Conservation (phyloP, 2,797 vertebrate species). For the Spheniscus humboldti region DNA sequence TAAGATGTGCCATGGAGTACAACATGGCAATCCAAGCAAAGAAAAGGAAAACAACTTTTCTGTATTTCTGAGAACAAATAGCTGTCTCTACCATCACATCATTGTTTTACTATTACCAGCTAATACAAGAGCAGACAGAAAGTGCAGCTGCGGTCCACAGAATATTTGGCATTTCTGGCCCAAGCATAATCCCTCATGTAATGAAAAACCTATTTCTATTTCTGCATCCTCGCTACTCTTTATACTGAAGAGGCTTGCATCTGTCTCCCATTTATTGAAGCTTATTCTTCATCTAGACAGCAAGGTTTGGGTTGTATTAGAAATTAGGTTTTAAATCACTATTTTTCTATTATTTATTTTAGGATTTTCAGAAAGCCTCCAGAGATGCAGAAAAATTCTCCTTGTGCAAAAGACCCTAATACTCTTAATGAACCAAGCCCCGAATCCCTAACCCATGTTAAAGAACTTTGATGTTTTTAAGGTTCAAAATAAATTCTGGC, state of each 20-base stretch:
- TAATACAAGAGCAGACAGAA: slow-evolving; percentile 78
- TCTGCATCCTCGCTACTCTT: slow-evolving; percentile 77
- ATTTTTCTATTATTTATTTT: slow-evolving; percentile 82
- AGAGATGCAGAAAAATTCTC: slow-evolving; percentile 59
- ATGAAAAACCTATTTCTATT: slow-evolving; percentile 83
- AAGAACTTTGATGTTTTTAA: not conserved
- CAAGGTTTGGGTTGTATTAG: slow-evolving; percentile 76
- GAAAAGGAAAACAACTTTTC: slow-evolving; percentile 64
- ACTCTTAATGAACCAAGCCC: slow-evolving; percentile 29
- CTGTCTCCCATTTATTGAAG: slow-evolving; percentile 80
- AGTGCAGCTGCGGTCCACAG: slow-evolving; percentile 81
- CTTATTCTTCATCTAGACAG: slow-evolving; percentile 81
- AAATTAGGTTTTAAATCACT: slow-evolving; percentile 81
- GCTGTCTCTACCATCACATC: slow-evolving; percentile 73
- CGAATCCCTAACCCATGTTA: not conserved
- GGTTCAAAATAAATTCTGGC: not conserved
- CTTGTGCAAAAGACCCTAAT: slow-evolving; percentile 36
- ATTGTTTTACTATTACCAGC: slow-evolving; percentile 84
- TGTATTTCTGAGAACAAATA: slow-evolving; percentile 73
- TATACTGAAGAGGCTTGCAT: slow-evolving; percentile 75
- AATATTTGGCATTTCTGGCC: slow-evolving; percentile 72
- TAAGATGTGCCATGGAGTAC: slow-evolving; percentile 31
- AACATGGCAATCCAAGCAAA: slow-evolving; percentile 57
- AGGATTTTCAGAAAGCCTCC: slow-evolving; percentile 66
- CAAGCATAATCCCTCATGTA: slow-evolving; percentile 77